Evolutionary conservation across 1,140 invertebrate species (phyloP), one percentile per base, ranked within the genome.

Genomic region (Paramacrobiotus metropolitanus): DNA sequence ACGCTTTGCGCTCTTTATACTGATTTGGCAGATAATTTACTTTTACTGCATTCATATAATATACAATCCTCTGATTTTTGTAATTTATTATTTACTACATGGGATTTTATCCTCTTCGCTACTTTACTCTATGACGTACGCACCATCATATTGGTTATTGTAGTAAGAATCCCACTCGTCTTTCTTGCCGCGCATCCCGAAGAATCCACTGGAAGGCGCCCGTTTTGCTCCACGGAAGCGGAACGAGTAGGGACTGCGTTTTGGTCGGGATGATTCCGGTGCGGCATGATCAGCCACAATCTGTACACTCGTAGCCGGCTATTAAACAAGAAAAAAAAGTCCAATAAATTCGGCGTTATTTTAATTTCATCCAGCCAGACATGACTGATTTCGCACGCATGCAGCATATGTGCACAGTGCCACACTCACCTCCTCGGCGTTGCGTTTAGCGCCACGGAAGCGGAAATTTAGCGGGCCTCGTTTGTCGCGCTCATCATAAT

Each of bases 211-310:
- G 15, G 48, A 55, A 4, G 48, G 48, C 15, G 48, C 48, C 9
- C 48, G 48, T 28, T 55, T 55, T 4, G 48, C 48, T 28, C 48
- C 48, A 9, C 48, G 48, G 48, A 55, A 55, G 24, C 48, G 48
- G 48, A 55, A 55, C 15, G 15, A 9, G 4, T 20, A 28, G 4
- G 48, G 48, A 55, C 48, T 55, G 24, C 48, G 48, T 24, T 55
- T 55, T 4, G 48, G 48, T 4, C 48, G 48, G 48, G 24, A 24
- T 15, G 48, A 55, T 15, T 20, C 48, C 24, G 15, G 15, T 28
- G 48, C 15, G 24, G 4, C 28, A 24, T 15, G 15, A 24, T 15
- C 48, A 28, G 15, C 48, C 48, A 24, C 15, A 15, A 28, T 28
- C 34, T 9, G 9, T 9, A 40, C n/a, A 9, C n/a, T 40, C 34